Percentiles rank a stretch among this genome's conserved stretches.
phyloP scores from a whole-genome alignment of 2,113 vertebrate genomes.

The Cariama cristata region DNA sequence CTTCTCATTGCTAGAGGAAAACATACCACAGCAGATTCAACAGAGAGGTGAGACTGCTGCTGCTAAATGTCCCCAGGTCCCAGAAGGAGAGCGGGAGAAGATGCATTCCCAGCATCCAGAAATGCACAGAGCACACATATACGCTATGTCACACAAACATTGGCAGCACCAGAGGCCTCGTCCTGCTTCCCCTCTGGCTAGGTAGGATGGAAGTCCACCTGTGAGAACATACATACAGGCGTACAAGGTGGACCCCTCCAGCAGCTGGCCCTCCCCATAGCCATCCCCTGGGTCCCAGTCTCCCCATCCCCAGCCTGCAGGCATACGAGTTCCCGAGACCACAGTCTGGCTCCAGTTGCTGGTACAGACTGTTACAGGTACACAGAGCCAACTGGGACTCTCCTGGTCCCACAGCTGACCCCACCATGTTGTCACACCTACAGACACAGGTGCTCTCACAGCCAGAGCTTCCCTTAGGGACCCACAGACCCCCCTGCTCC shows the following conservation, averaged over 20 bases:
- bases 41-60: background rate
- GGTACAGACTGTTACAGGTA: background rate
- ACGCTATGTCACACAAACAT: rapidly evolving
- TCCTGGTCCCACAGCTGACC: background rate
- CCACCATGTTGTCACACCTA: too few relatives aligned
- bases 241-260: background rate
- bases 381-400: background rate
- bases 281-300: background rate
- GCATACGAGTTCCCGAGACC: too few relatives aligned
- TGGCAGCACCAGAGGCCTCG: rapidly evolving
- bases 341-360: background rate
- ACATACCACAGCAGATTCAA: background rate
- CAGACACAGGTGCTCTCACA: background rate
- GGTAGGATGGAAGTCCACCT: background rate
- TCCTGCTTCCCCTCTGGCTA: background rate
- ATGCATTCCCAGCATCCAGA: background rate
- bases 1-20: background rate
- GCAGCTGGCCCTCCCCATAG: too few relatives aligned
- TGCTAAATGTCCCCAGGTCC: background rate
- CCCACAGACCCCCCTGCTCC: background rate
- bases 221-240: background rate
- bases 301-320: background rate
- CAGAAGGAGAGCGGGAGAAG: background rate
- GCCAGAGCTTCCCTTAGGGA: background rate
- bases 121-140: rapidly evolving